Evolutionary conservation across 2,888 invertebrate genomes (phyloP).

Genomic region (Melanchra persicariae): DNA sequence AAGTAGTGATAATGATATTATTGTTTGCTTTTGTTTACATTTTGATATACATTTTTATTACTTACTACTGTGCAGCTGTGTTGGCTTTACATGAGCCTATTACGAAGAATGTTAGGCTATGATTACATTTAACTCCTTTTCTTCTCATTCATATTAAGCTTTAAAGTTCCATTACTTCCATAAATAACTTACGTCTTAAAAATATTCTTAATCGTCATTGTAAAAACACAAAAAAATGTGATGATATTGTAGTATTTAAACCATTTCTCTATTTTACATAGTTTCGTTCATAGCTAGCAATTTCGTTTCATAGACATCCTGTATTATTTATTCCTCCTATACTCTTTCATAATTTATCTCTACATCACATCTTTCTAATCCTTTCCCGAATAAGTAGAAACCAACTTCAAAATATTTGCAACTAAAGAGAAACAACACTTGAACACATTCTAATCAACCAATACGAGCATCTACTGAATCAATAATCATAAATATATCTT

Average conservation of each 20-base stretch:
- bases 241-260: background rate
- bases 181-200: background rate
- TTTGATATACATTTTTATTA: background rate
- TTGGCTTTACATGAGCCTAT: background rate
- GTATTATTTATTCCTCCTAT: background rate
- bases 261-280: background rate
- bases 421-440: background rate
- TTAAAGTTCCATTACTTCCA: background rate
- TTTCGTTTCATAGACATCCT: background rate
- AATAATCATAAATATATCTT: background rate
- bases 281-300: background rate
- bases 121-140: too few relatives aligned
- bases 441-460: background rate
- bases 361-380: background rate
- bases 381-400: constrained; percentile 4
- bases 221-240: background rate
- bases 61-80: background rate
- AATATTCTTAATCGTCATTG: background rate
- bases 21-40: background rate
- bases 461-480: constrained; percentile 1
- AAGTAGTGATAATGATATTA: background rate
- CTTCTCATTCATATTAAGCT: too few relatives aligned
- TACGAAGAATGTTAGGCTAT: background rate
- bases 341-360: background rate
- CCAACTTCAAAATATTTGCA: background rate